Evolutionary conservation across 2,888 invertebrate genomes (phyloP).

Genomic region (Candidula unifasciata): DNA sequence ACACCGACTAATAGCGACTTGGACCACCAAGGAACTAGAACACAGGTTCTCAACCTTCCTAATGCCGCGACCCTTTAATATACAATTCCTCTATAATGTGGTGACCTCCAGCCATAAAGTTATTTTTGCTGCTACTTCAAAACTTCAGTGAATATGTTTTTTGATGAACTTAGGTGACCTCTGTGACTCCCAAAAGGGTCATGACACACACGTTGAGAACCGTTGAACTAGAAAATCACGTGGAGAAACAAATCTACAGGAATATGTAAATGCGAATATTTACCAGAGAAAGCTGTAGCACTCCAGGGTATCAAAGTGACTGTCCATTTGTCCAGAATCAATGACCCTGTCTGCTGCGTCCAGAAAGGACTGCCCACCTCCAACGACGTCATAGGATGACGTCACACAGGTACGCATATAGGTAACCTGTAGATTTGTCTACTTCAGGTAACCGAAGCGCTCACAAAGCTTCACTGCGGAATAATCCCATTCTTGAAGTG

Average conservation of each 20-base stretch:
- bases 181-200: too few relatives aligned
- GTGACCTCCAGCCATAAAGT: too few relatives aligned
- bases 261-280: background rate
- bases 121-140: too few relatives aligned
- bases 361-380: slow-evolving; percentile 37
- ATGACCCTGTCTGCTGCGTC: slow-evolving; percentile 22
- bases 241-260: background rate
- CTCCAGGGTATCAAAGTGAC: slow-evolving; percentile 42
- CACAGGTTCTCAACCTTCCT: too few relatives aligned
- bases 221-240: too few relatives aligned
- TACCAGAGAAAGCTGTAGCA: slow-evolving; percentile 47
- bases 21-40: too few relatives aligned
- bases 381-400: slow-evolving; percentile 29
- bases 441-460: background rate
- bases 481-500: slow-evolving; percentile 28
- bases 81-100: too few relatives aligned
- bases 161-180: too few relatives aligned
- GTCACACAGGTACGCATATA: slow-evolving; percentile 30
- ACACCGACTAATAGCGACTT: background rate
- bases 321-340: slow-evolving; percentile 35
- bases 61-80: too few relatives aligned
- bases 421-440: background rate
- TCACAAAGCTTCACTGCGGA: background rate
- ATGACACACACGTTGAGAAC: too few relatives aligned
- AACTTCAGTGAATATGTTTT: too few relatives aligned